Base-by-base conservation (phyloP, 2,113 vertebrate genomes). In the Silurus asotus region DNA sequence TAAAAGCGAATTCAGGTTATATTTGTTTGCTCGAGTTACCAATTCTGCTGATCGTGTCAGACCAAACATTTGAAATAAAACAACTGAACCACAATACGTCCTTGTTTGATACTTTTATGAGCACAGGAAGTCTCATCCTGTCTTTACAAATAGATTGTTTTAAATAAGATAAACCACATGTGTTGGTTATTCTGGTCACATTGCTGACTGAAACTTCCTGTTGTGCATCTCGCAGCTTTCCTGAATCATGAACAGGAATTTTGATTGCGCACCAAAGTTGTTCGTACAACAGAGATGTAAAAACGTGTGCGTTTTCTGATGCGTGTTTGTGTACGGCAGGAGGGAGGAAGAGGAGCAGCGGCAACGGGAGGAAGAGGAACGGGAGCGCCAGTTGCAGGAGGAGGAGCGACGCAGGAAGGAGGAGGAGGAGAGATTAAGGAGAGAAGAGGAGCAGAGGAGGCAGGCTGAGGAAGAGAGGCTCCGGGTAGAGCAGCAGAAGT, bases 401-500 rank as follows among this genome's bases (percentile, higher is more conserved):
- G 97, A 98, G 88, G 98, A 99, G 90, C 95, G 93, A 81, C 95
- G 94, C 17, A 93, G 94, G 87, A 88, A 86, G 56, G 98, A 98
- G 87, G 97, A 98, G 2, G 97, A 98, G 86, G 97, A 99, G 58
- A 92, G 96, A 51, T 91, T 95, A 82, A 94, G 95, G 86, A 94
- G 96, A 88, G 98, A 99, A 81, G 97, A 98, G 61, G 97, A 98
- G 20, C 97, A 99, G 84, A 94, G 96, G 89, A 92, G 95, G 89
- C 96, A 96, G 67, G 91, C 94, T 17, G 97, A 99, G 83, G 98
- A 99, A 79, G 98, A 99, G 88, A 92, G 97, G 28, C 94, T 98
- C 82, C 96, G 98, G 17, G 90, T 99, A 89, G 98, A 99, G 51
- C 98, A 99, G 84, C 98, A 99, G 89, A 99, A 99, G 98, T 99